Percentiles rank a stretch among this genome's conserved stretches.
Conservation (phyloP, 2,797 vertebrate species). For the Ptychadena robeensis region DNA sequence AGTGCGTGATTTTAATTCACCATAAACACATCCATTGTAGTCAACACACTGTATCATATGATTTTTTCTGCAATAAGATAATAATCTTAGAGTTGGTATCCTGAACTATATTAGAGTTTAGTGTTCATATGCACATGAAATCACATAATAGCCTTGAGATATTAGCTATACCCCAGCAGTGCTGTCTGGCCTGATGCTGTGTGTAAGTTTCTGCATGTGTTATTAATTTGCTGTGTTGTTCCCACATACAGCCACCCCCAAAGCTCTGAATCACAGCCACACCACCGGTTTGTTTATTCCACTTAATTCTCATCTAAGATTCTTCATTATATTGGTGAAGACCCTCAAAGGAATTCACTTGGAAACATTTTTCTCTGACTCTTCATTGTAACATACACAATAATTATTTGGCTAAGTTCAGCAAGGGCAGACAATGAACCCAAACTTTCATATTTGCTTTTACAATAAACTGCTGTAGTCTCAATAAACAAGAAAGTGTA, state of each 20-base stretch:
- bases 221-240: constrained; percentile 44
- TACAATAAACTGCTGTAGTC: background rate
- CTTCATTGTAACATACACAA: background rate
- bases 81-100: too few relatives aligned
- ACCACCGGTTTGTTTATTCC: constrained; percentile 26
- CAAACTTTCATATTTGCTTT: background rate
- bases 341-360: background rate
- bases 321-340: background rate
- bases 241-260: constrained; percentile 40
- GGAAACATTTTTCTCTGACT: background rate
- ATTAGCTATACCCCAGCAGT: background rate
- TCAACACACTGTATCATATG: too few relatives aligned
- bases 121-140: too few relatives aligned
- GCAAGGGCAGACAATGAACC: background rate
- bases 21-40: too few relatives aligned
- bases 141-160: background rate
- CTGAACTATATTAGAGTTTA: too few relatives aligned
- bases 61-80: too few relatives aligned
- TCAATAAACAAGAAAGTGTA: background rate
- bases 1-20: too few relatives aligned
- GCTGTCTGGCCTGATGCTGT: background rate
- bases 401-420: background rate
- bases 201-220: constrained; percentile 17
- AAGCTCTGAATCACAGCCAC: constrained; percentile 35
- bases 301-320: background rate